These are phyloP conservation scores for Pangasius krempfi DNA, from an alignment of 2,797 vertebrate species.

Conservation along the genomic window DNA sequence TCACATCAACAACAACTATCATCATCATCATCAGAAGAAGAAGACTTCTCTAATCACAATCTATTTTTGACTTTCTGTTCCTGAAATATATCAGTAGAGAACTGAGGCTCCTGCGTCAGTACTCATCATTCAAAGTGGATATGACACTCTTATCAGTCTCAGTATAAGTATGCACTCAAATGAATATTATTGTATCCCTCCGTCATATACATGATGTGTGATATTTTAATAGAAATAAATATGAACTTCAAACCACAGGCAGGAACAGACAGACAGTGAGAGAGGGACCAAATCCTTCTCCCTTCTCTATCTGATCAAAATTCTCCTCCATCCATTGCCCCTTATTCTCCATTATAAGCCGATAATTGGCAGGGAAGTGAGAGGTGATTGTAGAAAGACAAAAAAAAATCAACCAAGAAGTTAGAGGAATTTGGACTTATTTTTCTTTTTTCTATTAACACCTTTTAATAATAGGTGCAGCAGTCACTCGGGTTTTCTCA, in stretches of 20 bases:
- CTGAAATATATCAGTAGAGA: not conserved
- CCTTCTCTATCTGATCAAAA: not conserved
- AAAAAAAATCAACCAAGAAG: not conserved
- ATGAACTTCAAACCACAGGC: not conserved
- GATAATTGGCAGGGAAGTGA: not conserved
- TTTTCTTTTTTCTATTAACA: not conserved
- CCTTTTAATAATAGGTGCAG: not conserved
- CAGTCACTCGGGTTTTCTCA: not conserved
- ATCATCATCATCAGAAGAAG: not conserved
- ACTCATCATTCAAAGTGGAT: slow-evolving; percentile 13
- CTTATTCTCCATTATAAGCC: not conserved
- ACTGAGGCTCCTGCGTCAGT: not conserved
- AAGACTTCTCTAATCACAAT: not conserved
- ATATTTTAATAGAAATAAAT: slow-evolving; percentile 17
- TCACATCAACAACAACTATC: not conserved
- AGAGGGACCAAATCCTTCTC: not conserved
- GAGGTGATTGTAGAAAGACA: not conserved
- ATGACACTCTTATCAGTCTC: slow-evolving; percentile 5
- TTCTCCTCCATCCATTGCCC: not conserved
- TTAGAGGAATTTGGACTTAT: not conserved
- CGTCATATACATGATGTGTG: slow-evolving; percentile 7
- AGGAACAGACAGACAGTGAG: not conserved
- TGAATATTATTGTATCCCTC: not conserved
- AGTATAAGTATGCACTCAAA: not conserved
- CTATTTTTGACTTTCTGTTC: not conserved